Percentiles rank a stretch among this genome's conserved stretches.
Conservation (phyloP, 2,113 vertebrate species). For the Coptodon bakossiorum region DNA sequence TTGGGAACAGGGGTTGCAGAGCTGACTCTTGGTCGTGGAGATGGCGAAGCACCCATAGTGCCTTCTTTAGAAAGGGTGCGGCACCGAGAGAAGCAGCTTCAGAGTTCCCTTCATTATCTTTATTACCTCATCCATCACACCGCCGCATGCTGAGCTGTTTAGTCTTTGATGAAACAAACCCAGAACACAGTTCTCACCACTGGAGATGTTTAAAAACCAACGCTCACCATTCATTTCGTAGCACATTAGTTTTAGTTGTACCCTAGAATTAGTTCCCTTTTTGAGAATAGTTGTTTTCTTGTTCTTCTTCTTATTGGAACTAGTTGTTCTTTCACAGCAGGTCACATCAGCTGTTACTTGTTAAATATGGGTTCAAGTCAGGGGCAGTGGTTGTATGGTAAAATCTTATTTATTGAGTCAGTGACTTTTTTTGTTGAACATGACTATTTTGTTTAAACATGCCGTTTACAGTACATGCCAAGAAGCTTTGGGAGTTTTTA, state of each 20-base stretch:
- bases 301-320: not conserved
- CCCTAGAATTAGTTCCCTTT: conserved; percentile 4
- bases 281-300: not conserved
- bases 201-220: conserved; percentile 17
- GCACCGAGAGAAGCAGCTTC: conserved; percentile 23
- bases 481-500: conserved; percentile 4
- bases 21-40: conserved; percentile 29
- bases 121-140: conserved; percentile 48
- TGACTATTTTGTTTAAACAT: not conserved
- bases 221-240: conserved; percentile 23
- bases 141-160: conserved; percentile 36
- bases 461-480: conserved; percentile 30
- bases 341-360: conserved; percentile 19
- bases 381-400: conserved; percentile 17
- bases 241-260: conserved; percentile 49
- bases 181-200: conserved; percentile 1
- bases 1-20: not conserved
- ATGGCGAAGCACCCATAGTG: conserved; percentile 72
- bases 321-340: conserved; percentile 13
- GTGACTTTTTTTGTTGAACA: conserved; percentile 13
- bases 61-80: conserved; percentile 74
- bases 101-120: conserved; percentile 29
- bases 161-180: conserved; percentile 21
- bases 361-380: conserved; percentile 3
- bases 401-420: not conserved